phyloP scores from a whole-genome alignment of 2,888 invertebrate species.

The Meteorus colon region DNA sequence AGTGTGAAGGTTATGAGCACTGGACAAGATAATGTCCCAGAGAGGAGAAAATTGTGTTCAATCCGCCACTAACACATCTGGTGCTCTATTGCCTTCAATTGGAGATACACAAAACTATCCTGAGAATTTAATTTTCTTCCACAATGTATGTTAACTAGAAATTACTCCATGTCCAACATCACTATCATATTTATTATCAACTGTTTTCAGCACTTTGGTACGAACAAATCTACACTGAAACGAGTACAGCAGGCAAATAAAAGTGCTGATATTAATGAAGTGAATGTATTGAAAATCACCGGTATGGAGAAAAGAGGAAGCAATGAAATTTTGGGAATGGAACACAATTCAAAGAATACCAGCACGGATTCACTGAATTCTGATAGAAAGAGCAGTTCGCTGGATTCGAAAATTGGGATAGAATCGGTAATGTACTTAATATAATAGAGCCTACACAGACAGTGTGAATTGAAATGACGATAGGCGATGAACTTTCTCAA shows the following conservation, averaged over 20 bases:
- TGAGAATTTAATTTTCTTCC: constrained; percentile 16
- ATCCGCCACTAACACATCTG: background rate
- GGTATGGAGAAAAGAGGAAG: constrained; percentile 81
- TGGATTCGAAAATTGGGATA: constrained; percentile 88
- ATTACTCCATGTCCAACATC: background rate
- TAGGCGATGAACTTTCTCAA: background rate
- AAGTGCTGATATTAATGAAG: constrained; percentile 5
- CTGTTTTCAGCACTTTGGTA: constrained; percentile 25
- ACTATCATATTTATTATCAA: background rate
- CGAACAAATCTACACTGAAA: background rate
- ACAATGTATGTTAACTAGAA: constrained; percentile 7
- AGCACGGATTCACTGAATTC: constrained; percentile 88
- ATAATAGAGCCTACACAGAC: background rate
- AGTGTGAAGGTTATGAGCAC: background rate
- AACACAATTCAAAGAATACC: constrained; percentile 83
- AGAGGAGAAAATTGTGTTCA: background rate
- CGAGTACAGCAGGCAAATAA: background rate
- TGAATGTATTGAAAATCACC: constrained; percentile 16
- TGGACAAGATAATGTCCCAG: background rate
- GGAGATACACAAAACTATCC: constrained; percentile 3
- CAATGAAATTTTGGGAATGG: constrained; percentile 79
- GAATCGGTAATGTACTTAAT: constrained; percentile 80
- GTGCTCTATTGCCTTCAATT: constrained; percentile 7
- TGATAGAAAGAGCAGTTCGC: constrained; percentile 89
- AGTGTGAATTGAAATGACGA: background rate